Conservation (phyloP, 2,888 invertebrate species). For the Morpho helenor region DNA sequence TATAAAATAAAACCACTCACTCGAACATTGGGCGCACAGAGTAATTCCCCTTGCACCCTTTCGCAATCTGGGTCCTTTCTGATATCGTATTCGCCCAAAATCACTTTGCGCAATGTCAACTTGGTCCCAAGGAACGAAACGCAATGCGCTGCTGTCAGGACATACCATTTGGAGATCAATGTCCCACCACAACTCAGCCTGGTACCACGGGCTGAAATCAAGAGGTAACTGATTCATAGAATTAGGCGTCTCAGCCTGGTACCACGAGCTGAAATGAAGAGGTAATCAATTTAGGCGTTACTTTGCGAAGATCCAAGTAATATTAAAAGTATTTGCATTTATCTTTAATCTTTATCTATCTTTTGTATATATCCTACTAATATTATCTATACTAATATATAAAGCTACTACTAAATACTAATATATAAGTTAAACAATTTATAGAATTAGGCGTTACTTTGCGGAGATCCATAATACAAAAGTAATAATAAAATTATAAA, state of each 20-base stretch:
- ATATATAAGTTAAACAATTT: no score
- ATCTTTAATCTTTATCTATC: no score
- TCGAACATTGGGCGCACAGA: constrained; percentile 47
- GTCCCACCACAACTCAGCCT: constrained; percentile 73
- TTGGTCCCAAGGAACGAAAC: constrained; percentile 67
- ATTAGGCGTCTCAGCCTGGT: constrained; percentile 56
- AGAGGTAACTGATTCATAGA: no score
- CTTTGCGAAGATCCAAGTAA: no score
- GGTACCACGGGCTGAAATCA: constrained; percentile 44
- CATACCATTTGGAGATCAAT: constrained; percentile 72
- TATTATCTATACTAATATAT: no score
- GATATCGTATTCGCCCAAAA: constrained; percentile 82
- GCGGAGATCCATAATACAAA: no score
- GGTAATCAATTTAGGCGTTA: no score
- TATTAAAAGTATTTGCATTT: no score
- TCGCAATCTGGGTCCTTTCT: constrained; percentile 63
- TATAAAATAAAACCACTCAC: constrained; percentile 28
- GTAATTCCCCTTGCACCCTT: constrained; percentile 44
- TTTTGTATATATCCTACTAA: no score
- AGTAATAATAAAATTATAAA: no score
- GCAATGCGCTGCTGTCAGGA: constrained; percentile 81
- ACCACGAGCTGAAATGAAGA: constrained; percentile 42
- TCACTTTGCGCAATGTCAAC: constrained; percentile 62
- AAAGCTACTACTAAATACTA: no score
- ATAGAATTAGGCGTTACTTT: no score